Evolutionary conservation across 2,113 vertebrate genomes (phyloP).

Genomic region (Cyprinodon tularosa): DNA sequence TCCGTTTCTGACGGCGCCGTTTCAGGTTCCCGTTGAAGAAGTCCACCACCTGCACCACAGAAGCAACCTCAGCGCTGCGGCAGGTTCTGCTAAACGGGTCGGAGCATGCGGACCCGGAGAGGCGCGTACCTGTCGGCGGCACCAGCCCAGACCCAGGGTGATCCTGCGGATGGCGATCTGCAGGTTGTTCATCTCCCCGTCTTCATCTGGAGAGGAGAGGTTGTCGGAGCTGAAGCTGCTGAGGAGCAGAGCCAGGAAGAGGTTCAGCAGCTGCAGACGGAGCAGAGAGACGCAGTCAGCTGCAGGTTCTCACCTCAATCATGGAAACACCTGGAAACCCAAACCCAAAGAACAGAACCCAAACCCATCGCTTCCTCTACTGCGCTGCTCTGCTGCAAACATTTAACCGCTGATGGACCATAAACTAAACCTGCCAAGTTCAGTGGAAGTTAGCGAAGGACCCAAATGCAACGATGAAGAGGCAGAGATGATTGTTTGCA

Average conservation of each 20-base stretch:
- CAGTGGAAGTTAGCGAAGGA: too few relatives aligned
- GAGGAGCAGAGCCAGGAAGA: constrained; percentile 96
- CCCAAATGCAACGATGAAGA: too few relatives aligned
- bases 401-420: too few relatives aligned
- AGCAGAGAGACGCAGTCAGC: neutral
- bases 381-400: too few relatives aligned
- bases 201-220: constrained; percentile 91
- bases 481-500: too few relatives aligned
- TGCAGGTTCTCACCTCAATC: too few relatives aligned
- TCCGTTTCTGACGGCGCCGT: constrained; percentile 79
- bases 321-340: too few relatives aligned
- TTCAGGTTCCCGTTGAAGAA: constrained; percentile 89
- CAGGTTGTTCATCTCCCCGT: constrained; percentile 97
- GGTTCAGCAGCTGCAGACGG: constrained; percentile 88
- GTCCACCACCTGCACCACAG: constrained; percentile 72
- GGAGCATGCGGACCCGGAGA: neutral
- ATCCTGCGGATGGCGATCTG: constrained; percentile 94
- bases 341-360: too few relatives aligned
- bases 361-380: too few relatives aligned
- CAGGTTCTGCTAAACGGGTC: neutral
- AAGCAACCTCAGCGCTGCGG: neutral
- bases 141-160: constrained; percentile 83
- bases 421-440: too few relatives aligned
- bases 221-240: constrained; percentile 98
- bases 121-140: constrained; percentile 72